Base-by-base conservation (phyloP, 2,797 vertebrate species). In the Tokudaia tokunoshimensis region DNA sequence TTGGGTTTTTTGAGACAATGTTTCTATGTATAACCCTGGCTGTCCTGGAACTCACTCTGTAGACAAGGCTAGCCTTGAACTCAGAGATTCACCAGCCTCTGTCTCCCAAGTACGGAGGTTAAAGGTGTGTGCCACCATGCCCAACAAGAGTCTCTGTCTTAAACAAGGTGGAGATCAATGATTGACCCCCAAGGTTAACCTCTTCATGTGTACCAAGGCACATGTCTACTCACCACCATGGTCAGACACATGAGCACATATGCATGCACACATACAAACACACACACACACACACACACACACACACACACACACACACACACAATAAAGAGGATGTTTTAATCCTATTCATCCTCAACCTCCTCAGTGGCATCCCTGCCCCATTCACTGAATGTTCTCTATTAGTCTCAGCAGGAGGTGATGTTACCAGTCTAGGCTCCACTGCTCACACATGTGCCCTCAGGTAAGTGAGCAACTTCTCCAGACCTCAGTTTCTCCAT, bases 401-500 rank as follows among this genome's bases (percentile, higher is more conserved):
- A 44, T 24, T 80, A 50, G 31, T 61, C 29, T 31, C 50, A 61
- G 26, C 74, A 17, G 65, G 31, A 84, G 24, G 37, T 15, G 10
- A 29, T 1, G 52, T 47, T 65, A 59, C 29, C 57, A 72, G 26
- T 44, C 72, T 2, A 22, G 59, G 9, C 34, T 79, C 31, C 26
- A 31, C 47, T 93, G n/a, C 5, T 31, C 50, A 74, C 41, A 57
- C 47, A 12, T 37, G 34, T 12, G 83, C 83, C 34, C 13, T 55
- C 65, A 47, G 74, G 50, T 24, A 57, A 84, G 15, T 34, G 74
- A 83, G 26, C 81, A 65, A 74, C 19, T 61, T 74, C 86, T 57
- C 52, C 57, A 86, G 94, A 67, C 84, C 76, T 96, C 96, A 92
- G 80, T 90, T 95, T 95, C 61, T 84, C 89, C 70, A 85, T 8